A percentile compares a stretch with the other conserved stretches of the same genome.
Evolutionary conservation across 2,113 vertebrate species (phyloP).

Genomic region (Herpailurus yagouaroundi): DNA sequence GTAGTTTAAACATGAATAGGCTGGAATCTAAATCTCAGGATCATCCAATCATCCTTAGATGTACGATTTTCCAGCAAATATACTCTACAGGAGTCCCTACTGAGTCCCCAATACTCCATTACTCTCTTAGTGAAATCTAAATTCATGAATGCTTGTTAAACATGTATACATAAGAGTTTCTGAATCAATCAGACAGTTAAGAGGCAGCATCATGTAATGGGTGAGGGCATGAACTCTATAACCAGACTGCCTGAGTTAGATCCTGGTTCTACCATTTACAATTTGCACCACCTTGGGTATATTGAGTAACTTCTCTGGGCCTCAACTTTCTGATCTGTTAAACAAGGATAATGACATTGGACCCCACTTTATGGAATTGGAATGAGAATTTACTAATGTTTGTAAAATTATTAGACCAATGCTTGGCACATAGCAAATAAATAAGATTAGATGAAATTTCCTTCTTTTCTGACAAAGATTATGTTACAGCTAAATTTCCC

Average conservation of each 20-base stretch:
- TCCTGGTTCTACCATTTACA: neutral
- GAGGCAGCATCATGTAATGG: neutral
- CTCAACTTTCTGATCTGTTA: slow-evolving; percentile 5
- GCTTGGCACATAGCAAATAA: neutral
- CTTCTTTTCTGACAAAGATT: neutral
- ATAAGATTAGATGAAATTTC: neutral
- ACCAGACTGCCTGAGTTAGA: neutral
- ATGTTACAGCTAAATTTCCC: neutral
- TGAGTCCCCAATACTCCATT: neutral
- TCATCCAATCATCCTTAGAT: neutral
- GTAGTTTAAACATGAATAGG: neutral
- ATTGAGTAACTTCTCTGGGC: neutral
- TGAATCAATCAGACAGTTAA: neutral
- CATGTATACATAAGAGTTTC: neutral
- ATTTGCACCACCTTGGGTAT: neutral
- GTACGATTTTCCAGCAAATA: slow-evolving; percentile 39
- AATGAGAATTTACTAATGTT: neutral
- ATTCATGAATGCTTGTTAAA: neutral
- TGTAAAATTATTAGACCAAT: neutral
- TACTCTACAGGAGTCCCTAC: neutral
- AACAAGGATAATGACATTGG: neutral
- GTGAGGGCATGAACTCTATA: neutral
- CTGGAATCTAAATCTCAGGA: neutral
- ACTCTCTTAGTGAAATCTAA: neutral
- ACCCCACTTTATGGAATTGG: neutral